A percentile compares a stretch with the other conserved stretches of the same genome.
Evolutionary conservation across 2,797 vertebrate species (phyloP).

Genomic region (Alcedo quadribrachys): DNA sequence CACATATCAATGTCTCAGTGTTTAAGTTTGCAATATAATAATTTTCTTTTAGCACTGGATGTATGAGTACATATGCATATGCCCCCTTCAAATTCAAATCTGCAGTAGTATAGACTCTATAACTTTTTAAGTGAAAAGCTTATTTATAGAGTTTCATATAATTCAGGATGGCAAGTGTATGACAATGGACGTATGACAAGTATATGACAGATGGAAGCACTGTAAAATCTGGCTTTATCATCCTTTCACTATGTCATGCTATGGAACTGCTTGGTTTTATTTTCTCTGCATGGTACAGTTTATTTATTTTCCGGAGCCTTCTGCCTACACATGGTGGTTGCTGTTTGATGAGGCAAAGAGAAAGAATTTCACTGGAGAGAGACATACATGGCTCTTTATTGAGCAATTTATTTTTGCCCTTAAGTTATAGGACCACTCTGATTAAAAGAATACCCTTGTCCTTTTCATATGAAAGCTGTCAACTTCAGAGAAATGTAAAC

Average conservation of each 20-base stretch:
- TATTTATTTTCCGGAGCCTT: constrained; percentile 15
- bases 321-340: neutral
- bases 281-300: neutral
- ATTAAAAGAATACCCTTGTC: neutral
- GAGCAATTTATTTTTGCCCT: neutral
- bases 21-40: neutral
- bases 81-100: neutral
- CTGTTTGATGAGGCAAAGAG: neutral
- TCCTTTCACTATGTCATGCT: neutral
- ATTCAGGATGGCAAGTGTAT: neutral
- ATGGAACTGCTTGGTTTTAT: constrained; percentile 4
- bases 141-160: neutral
- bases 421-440: neutral
- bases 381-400: neutral
- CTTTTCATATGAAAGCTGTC: neutral
- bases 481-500: neutral
- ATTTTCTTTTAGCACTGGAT: neutral
- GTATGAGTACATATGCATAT: neutral
- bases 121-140: neutral
- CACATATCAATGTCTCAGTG: neutral
- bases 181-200: neutral
- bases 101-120: neutral
- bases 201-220: neutral
- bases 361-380: neutral
- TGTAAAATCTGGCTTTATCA: constrained; percentile 7